Base-by-base conservation (phyloP, 2,797 vertebrate species). In the Mus caroli region DNA sequence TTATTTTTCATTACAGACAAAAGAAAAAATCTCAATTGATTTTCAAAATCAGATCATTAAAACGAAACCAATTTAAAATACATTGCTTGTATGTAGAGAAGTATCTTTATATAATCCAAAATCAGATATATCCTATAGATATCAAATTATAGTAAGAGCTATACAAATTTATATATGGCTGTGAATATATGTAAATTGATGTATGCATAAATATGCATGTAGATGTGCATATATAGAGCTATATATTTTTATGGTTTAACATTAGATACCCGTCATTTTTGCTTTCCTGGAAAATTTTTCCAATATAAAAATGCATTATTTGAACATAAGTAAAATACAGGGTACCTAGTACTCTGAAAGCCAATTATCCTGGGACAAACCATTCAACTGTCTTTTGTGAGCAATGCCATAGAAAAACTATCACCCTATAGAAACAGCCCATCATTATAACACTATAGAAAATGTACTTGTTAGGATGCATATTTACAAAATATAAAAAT, bases 1-100 rank as follows among this genome's bases (percentile, higher is more conserved):
- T 95, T 97, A 95, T 88, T 96, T 96, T 96, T 71, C 34, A 87
- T 97, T 94, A 94, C 69, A 97, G 90, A 97, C 92, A 97, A 96
- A 96, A 96, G 84, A 86, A 93, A 97, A 92, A 88, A 79, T 60
- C 14, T 67, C 69, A 71, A 67, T 92, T 97, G 91, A 75, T 95
- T 96, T 96, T 95, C 64, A 88, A 58, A 94, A 92, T 87, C 15
- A 92, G 75, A 96, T 80, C 64, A 95, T 80, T 96, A 78, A 94
- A 96, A 96, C 67, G 73, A 95, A 93, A 96, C 60, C 69, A 96
- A 89, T 94, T 90, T 96, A 96, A 97, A 43, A 92, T 83, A 52
- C 10, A 22, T 89, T 91, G 82, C 88, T 95, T 90, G 79, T 34
- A 83, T 94, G 64, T 82, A 87, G 31, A 91, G 94, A 92, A 95